Evolutionary conservation across 2,888 invertebrate species (phyloP).

Genomic region (Drosophila recens): DNA sequence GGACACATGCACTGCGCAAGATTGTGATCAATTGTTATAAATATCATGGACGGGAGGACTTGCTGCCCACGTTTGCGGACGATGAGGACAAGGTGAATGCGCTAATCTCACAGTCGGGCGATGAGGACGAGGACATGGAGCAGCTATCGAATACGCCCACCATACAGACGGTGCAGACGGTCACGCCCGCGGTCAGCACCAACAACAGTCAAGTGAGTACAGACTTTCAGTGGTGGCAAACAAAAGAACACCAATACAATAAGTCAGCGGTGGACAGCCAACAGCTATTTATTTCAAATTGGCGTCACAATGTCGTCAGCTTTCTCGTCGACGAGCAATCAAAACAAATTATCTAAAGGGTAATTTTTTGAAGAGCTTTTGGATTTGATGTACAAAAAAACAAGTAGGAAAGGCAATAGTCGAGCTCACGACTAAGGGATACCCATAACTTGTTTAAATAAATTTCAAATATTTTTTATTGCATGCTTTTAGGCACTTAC

Average conservation of each 20-base stretch:
- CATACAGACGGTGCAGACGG: constrained; percentile 76
- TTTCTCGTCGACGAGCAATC: neutral
- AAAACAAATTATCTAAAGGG: too few relatives aligned
- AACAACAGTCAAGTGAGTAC: constrained; percentile 72
- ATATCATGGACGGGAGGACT: constrained; percentile 97
- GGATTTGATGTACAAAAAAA: too few relatives aligned
- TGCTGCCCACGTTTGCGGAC: constrained; percentile 96
- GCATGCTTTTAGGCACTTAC: too few relatives aligned
- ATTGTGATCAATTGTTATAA: constrained; percentile 99
- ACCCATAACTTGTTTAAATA: too few relatives aligned
- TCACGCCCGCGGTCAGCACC: constrained; percentile 67
- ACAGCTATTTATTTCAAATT: neutral
- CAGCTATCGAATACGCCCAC: constrained; percentile 73
- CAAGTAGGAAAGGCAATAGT: too few relatives aligned
- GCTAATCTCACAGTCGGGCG: constrained; percentile 85
- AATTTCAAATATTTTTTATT: too few relatives aligned
- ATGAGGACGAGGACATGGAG: constrained; percentile 82
- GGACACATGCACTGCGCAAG: constrained; percentile 98
- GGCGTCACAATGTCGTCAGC: neutral
- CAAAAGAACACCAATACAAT: too few relatives aligned
- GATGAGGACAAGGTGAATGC: constrained; percentile 93
- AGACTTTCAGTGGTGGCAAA: neutral
- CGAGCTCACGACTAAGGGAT: too few relatives aligned
- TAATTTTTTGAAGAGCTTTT: too few relatives aligned
- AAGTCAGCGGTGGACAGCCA: neutral